Evolutionary conservation across 2,888 invertebrate species (phyloP).

Genomic region (Drosophila picticornis): DNA sequence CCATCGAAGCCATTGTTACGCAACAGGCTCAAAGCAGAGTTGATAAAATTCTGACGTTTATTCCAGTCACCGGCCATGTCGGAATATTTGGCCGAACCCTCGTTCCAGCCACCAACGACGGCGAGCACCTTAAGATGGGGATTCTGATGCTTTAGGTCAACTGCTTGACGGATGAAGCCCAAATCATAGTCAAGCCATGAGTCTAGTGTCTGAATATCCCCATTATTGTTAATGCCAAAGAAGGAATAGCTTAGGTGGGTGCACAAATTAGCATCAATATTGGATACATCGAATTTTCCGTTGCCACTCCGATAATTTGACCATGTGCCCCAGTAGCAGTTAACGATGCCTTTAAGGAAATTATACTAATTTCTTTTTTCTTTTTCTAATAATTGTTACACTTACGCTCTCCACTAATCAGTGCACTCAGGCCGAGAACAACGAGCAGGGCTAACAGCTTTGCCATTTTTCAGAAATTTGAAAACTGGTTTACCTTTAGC

Average conservation of each 20-base stretch:
- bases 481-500: conserved; percentile 6
- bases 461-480: conserved; percentile 21
- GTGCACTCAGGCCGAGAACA: conserved; percentile 23
- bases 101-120: conserved; percentile 97
- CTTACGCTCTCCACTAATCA: conserved; percentile 46
- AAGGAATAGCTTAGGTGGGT: conserved; percentile 77
- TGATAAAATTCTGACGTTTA: conserved; percentile 90
- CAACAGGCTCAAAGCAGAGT: conserved; percentile 90
- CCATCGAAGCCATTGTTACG: conserved; percentile 93
- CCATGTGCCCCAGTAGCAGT: conserved; percentile 79
- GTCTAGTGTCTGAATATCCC: conserved; percentile 61
- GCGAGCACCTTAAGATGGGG: conserved; percentile 88
- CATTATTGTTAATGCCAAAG: conserved; percentile 70
- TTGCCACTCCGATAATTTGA: conserved; percentile 65
- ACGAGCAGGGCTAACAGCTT: conserved; percentile 31
- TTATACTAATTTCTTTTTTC: not conserved
- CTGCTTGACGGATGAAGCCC: conserved; percentile 65
- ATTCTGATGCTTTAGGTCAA: conserved; percentile 61
- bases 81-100: conserved; percentile 95
- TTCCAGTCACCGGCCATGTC: conserved; percentile 90
- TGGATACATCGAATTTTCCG: conserved; percentile 63
- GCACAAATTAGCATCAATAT: conserved; percentile 69
- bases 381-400: not conserved
- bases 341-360: conserved; percentile 61
- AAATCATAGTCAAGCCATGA: conserved; percentile 65